Conservation (phyloP, 2,113 vertebrate species). For the Sapajus apella region DNA sequence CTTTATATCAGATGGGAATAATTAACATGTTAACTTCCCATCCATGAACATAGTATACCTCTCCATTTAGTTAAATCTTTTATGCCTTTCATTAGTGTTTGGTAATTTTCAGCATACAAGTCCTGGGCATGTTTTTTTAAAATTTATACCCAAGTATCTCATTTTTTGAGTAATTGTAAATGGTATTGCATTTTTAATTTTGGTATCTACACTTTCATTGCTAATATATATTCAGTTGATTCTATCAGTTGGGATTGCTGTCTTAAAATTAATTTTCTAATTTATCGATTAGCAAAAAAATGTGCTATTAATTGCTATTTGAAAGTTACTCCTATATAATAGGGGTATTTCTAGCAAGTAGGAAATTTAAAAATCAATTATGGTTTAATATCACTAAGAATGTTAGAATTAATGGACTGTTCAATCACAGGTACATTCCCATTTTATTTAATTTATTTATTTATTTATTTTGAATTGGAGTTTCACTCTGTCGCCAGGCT, state of each 20-base stretch:
- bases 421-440: constrained; percentile 11
- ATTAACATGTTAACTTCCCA: background rate
- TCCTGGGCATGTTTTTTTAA: background rate
- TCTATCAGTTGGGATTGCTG: background rate
- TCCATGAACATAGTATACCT: background rate
- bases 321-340: constrained; percentile 14
- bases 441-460: background rate
- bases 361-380: constrained; percentile 14
- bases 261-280: constrained; percentile 9
- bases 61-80: background rate
- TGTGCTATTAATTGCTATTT: background rate
- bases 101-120: background rate
- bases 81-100: background rate
- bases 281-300: background rate
- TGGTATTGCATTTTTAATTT: background rate
- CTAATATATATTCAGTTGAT: background rate
- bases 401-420: background rate
- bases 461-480: too few relatives aligned
- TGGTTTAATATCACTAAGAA: constrained; percentile 17
- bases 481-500: too few relatives aligned
- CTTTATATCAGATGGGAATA: background rate
- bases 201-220: background rate
- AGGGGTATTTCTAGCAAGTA: background rate
- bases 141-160: background rate
- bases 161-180: background rate